Evolutionary conservation across 2,888 invertebrate genomes (phyloP).

Genomic region (Cantharis rustica): DNA sequence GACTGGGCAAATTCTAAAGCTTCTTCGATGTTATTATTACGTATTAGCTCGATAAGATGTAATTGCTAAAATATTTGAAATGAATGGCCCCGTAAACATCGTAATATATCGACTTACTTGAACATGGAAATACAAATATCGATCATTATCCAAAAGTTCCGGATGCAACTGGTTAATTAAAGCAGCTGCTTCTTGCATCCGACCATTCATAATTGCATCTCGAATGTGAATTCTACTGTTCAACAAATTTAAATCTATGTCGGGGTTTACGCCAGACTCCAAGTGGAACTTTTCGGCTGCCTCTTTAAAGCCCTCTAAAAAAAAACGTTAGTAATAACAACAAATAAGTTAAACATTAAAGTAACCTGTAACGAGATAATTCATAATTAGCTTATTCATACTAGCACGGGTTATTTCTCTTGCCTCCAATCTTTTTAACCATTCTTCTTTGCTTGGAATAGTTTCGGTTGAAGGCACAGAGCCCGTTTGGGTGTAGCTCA

Average conservation of each 20-base stretch:
- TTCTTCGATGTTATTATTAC: constrained; percentile 83
- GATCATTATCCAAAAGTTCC: constrained; percentile 91
- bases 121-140: constrained; percentile 93
- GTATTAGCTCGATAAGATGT: constrained; percentile 85
- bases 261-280: constrained; percentile 86
- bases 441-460: constrained; percentile 68
- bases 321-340: background rate
- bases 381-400: constrained; percentile 98
- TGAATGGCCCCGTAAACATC: constrained; percentile 6
- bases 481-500: constrained; percentile 52
- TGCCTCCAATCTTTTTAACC: constrained; percentile 74
- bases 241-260: constrained; percentile 79
- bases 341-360: constrained; percentile 4
- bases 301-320: constrained; percentile 89
- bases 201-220: constrained; percentile 90
- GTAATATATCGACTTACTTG: constrained; percentile 64
- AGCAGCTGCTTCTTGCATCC: constrained; percentile 90
- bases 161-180: constrained; percentile 94
- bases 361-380: constrained; percentile 94
- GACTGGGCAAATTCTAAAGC: constrained; percentile 90
- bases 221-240: constrained; percentile 92
- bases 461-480: constrained; percentile 58
- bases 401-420: constrained; percentile 85
- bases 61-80: constrained; percentile 71
- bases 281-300: constrained; percentile 96